These are phyloP conservation scores for Onychorhynchus coronatus DNA, from an alignment of 2,113 vertebrate species.

Conservation along the genomic window DNA sequence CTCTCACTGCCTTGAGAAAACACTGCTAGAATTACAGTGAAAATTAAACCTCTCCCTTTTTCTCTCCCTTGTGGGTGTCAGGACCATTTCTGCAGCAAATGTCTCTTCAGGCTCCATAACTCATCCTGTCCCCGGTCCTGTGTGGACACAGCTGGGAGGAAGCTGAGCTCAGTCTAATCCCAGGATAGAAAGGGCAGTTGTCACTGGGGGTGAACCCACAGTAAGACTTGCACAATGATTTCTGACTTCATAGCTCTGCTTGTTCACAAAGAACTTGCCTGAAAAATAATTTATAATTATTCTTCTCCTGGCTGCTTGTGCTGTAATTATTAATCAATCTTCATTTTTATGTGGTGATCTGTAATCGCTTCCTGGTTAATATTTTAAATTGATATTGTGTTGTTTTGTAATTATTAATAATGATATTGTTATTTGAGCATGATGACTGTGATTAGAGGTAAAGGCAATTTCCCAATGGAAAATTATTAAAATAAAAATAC, in stretches of 20 bases:
- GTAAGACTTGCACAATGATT: neutral
- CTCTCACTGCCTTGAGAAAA: neutral
- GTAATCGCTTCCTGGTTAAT: neutral
- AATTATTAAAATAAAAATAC: conserved; percentile 30
- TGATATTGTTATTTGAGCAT: conserved; percentile 5
- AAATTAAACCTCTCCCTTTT: neutral
- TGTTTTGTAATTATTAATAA: conserved; percentile 49
- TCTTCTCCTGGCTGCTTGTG: neutral
- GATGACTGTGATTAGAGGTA: conserved; percentile 7
- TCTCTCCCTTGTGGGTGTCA: neutral
- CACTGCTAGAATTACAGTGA: neutral
- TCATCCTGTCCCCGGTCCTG: neutral
- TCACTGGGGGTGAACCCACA: neutral
- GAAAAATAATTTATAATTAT: conserved; percentile 15
- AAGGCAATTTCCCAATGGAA: conserved; percentile 4
- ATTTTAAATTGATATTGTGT: conserved; percentile 18
- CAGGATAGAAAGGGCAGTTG: neutral
- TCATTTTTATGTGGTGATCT: neutral
- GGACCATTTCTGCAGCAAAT: neutral
- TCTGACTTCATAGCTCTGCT: neutral
- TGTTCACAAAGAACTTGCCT: neutral
- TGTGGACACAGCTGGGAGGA: neutral
- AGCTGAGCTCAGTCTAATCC: neutral
- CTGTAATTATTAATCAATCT: conserved; percentile 54
- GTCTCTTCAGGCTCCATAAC: neutral